Evolutionary conservation across 2,113 vertebrate species (phyloP).

Genomic region (Myodes glareolus): DNA sequence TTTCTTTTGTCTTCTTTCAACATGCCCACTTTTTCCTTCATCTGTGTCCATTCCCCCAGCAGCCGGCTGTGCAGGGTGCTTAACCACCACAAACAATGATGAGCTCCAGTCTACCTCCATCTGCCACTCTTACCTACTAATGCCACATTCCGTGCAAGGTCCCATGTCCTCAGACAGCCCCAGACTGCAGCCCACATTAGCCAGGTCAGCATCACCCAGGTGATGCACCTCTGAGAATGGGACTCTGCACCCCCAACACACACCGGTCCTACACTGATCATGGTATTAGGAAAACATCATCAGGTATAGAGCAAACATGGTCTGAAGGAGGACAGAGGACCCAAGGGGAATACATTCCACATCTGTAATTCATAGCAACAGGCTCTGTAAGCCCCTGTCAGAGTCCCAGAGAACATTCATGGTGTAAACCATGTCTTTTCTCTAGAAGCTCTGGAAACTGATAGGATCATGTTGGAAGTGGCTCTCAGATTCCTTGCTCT

Average conservation of each 20-base stretch:
- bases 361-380: not conserved
- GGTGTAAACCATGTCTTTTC: not conserved
- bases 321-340: not conserved
- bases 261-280: not conserved
- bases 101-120: not conserved
- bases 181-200: not conserved
- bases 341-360: not conserved
- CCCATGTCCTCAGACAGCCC: fast-evolving
- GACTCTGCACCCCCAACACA: too few relatives aligned
- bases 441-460: not conserved
- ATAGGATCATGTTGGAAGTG: not conserved
- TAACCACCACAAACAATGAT: not conserved
- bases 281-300: not conserved
- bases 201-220: not conserved
- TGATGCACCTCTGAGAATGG: not conserved
- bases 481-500: not conserved
- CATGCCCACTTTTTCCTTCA: constrained; percentile 93
- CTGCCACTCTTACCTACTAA: not conserved
- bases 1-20: constrained; percentile 92
- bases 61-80: constrained; percentile 91
- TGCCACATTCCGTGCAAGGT: not conserved
- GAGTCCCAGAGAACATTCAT: not conserved
- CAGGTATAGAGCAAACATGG: not conserved
- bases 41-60: constrained; percentile 91
- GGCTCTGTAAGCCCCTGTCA: not conserved